Conservation (phyloP, 2,888 invertebrate species). For the Yponomeuta evonymella region DNA sequence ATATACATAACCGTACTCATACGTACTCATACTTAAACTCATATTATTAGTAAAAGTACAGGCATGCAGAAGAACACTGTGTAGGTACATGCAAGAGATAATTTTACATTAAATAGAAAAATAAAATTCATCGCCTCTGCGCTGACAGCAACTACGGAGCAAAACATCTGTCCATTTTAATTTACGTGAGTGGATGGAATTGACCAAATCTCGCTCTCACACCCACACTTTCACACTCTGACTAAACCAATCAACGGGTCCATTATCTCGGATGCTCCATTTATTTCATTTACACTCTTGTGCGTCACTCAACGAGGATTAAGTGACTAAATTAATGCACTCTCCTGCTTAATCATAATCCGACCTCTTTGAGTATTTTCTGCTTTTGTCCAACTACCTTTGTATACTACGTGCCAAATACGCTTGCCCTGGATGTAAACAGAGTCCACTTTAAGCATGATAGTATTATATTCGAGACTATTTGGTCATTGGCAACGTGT, state of each 20-base stretch:
- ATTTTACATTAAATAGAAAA: too few species aligned
- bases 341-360: constrained; percentile 17
- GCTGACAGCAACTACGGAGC: neutral
- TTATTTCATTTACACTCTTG: constrained; percentile 41
- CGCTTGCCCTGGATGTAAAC: too few species aligned
- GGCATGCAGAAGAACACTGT: too few species aligned
- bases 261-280: constrained; percentile 35
- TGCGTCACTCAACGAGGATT: constrained; percentile 34
- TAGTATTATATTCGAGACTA: too few species aligned
- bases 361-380: neutral
- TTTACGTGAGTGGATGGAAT: neutral
- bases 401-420: too few species aligned
- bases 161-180: neutral
- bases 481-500: too few species aligned
- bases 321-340: constrained; percentile 48
- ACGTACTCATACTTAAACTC: too few species aligned
- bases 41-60: too few species aligned
- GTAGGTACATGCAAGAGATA: too few species aligned
- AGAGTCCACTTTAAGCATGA: too few species aligned
- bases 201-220: neutral
- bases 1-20: too few species aligned
- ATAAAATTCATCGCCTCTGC: too few species aligned
- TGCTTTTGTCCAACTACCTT: neutral
- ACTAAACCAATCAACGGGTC: constrained; percentile 42
- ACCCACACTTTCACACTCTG: constrained; percentile 19